Evolutionary conservation across 2,888 invertebrate genomes (phyloP).

Genomic region (Drosophila stalkeri): DNA sequence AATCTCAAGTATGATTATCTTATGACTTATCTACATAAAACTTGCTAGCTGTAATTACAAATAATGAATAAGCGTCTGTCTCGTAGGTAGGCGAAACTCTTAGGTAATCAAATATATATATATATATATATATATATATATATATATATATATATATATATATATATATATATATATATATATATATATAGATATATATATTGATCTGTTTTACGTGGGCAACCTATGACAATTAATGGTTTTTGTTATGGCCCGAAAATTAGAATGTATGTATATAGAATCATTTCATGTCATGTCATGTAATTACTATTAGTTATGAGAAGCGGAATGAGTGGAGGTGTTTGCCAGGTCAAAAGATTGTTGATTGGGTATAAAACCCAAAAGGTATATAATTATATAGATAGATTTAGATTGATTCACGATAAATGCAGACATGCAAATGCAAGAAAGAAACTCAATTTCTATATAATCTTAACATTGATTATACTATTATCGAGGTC

Average conservation of each 20-base stretch:
- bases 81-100: neutral
- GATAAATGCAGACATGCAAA: neutral
- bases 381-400: neutral
- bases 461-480: neutral
- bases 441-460: neutral
- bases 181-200: neutral
- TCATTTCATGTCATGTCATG: neutral
- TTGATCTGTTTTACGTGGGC: neutral
- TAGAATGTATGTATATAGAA: neutral
- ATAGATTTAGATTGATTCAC: neutral
- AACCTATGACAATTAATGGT: neutral
- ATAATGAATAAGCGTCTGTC: neutral
- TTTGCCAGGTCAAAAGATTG: neutral
- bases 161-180: neutral
- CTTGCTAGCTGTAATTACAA: neutral
- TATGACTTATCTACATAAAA: neutral
- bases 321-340: neutral
- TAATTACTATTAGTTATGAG: neutral
- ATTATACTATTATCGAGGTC: neutral
- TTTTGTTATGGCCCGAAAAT: neutral
- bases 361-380: too few species aligned
- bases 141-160: neutral
- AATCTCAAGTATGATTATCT: constrained; percentile 2
- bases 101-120: neutral
- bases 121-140: neutral